These are phyloP conservation scores for Muntiacus muntjak DNA, from an alignment of 2,113 vertebrate species.

Conservation along the genomic window DNA sequence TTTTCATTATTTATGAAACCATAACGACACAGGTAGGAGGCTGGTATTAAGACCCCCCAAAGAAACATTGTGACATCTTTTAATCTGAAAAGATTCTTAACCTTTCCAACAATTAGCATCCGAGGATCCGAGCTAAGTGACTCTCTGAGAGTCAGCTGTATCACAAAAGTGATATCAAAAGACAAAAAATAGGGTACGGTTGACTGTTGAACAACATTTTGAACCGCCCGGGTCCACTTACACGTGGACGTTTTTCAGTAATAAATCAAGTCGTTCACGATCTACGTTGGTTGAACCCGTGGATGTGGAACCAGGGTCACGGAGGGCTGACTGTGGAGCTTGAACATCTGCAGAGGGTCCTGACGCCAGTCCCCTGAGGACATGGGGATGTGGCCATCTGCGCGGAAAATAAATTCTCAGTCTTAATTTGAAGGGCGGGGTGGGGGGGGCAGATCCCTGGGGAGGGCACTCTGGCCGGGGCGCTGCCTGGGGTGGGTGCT, in stretches of 20 bases:
- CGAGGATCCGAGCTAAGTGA: not conserved
- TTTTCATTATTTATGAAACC: not conserved
- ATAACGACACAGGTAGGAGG: not conserved
- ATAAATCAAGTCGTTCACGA: not conserved
- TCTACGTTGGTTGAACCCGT: not conserved
- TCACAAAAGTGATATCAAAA: not conserved
- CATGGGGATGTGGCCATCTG: not conserved
- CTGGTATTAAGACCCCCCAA: not conserved
- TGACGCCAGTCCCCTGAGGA: not conserved
- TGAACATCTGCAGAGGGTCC: not conserved
- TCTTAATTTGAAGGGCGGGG: not conserved
- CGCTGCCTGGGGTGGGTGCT: not conserved
- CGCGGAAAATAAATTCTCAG: not conserved
- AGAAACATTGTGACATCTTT: not conserved
- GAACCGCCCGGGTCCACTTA: not conserved
- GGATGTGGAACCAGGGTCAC: not conserved
- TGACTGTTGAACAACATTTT: not conserved
- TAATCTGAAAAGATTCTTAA: not conserved
- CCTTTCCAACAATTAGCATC: not conserved
- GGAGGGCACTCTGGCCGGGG: too few species aligned
- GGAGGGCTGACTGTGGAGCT: not conserved
- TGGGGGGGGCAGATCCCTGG: accelerated
- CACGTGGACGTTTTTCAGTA: not conserved
- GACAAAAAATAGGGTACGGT: not conserved
- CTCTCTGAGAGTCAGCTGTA: not conserved